A percentile compares a stretch with the other conserved stretches of the same genome.
These are phyloP conservation scores for Yponomeuta plumbellus DNA, from an alignment of 2,888 invertebrate genomes.

Conservation along the genomic window DNA sequence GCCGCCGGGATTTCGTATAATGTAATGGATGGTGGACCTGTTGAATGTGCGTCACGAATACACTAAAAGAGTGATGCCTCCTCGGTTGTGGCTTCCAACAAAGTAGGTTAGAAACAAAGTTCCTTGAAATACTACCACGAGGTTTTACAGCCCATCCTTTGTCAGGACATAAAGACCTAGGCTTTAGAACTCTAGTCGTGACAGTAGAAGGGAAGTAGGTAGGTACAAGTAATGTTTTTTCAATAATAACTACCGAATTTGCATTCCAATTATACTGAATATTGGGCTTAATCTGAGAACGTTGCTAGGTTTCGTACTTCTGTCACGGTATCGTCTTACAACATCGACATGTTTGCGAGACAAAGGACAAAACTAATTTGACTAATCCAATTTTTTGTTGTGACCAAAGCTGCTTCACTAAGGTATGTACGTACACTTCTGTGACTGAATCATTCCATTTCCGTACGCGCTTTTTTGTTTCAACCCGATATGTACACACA, in stretches of 20 bases:
- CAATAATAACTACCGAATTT: too few relatives aligned
- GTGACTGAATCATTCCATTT: background rate
- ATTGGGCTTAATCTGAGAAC: too few relatives aligned
- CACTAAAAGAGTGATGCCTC: slow-evolving; percentile 14
- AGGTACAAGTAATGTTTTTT: too few relatives aligned
- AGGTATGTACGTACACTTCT: background rate
- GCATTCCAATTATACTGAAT: too few relatives aligned
- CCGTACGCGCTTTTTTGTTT: slow-evolving; percentile 2
- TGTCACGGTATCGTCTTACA: background rate
- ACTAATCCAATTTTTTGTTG: background rate
- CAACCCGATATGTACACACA: background rate
- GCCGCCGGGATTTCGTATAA: slow-evolving; percentile 24
- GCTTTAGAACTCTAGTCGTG: background rate
- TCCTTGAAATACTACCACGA: background rate
- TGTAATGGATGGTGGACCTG: slow-evolving; percentile 26
- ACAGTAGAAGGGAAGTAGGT: background rate
- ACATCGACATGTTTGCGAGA: background rate
- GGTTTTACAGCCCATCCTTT: background rate
- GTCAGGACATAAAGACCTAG: background rate
- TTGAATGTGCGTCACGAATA: slow-evolving; percentile 26
- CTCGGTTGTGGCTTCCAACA: slow-evolving; percentile 11
- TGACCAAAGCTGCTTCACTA: background rate
- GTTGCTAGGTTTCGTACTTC: background rate
- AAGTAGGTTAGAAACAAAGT: slow-evolving; percentile 10
- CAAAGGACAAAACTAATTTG: background rate